Evolutionary conservation across 2,113 vertebrate species (phyloP).

Genomic region (Budorcas taxicolor): DNA sequence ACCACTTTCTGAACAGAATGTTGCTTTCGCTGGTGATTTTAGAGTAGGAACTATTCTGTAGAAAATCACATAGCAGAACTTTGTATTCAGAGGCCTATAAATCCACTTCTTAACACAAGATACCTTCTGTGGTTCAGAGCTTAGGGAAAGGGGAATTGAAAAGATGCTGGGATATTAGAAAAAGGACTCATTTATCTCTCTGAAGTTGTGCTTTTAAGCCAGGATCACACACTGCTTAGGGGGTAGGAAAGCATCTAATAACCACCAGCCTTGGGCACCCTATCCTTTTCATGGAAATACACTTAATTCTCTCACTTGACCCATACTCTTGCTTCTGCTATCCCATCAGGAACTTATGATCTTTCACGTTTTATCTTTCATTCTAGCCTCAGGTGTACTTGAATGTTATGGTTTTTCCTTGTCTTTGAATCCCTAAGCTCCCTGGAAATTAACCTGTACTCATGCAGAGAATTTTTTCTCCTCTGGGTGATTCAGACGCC

Average conservation of each 20-base stretch:
- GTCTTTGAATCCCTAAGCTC: neutral
- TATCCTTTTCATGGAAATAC: neutral
- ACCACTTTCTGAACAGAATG: neutral
- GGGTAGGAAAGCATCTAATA: neutral
- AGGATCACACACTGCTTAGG: neutral
- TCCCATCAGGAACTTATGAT: neutral
- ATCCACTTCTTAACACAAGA: neutral
- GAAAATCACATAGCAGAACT: constrained; percentile 21
- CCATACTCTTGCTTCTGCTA: neutral
- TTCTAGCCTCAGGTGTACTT: neutral
- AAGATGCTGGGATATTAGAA: neutral
- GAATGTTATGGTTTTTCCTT: neutral
- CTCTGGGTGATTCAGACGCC: neutral
- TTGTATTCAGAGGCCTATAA: neutral
- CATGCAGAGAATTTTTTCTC: neutral
- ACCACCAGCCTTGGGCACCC: neutral
- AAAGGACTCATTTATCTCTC: neutral
- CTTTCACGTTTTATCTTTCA: neutral
- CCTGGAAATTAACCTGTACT: neutral
- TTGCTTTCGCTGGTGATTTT: neutral
- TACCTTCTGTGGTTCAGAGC: neutral
- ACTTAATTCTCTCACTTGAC: neutral
- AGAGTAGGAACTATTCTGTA: neutral
- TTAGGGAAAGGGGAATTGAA: neutral
- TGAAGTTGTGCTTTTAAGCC: neutral